Conservation (phyloP, 2,797 vertebrate species). For the Sebastes iracundus region DNA sequence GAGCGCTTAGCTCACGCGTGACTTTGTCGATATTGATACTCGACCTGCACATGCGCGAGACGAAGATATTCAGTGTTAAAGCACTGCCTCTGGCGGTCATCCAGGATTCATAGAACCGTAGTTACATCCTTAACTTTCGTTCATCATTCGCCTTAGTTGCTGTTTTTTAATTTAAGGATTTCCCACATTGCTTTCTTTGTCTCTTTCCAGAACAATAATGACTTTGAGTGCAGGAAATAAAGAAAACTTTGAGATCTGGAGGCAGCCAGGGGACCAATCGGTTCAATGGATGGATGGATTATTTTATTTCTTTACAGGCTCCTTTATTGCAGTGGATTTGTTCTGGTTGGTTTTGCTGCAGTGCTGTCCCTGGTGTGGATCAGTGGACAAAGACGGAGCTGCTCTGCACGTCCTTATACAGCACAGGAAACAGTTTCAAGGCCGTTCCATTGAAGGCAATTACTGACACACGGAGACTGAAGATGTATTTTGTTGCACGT, state of each 20-base stretch:
- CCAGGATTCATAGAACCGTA: no score
- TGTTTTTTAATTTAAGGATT: not conserved
- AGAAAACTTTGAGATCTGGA: slow-evolving; percentile 20
- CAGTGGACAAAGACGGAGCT: slow-evolving; percentile 25
- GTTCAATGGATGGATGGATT: slow-evolving; percentile 19
- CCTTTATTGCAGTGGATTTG: slow-evolving; percentile 27
- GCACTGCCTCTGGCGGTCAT: no score
- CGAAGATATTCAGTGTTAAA: no score
- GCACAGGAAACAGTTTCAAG: slow-evolving; percentile 38
- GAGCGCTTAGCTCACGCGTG: no score
- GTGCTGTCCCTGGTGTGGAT: slow-evolving; percentile 39
- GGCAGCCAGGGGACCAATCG: slow-evolving; percentile 19
- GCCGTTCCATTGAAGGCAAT: slow-evolving; percentile 27
- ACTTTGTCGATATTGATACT: no score
- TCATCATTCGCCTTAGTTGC: not conserved
- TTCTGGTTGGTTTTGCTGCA: slow-evolving; percentile 36
- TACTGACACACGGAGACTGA: slow-evolving; percentile 8
- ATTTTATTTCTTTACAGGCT: slow-evolving; percentile 30
- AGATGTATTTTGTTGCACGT: slow-evolving; percentile 13
- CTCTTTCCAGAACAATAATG: slow-evolving; percentile 18
- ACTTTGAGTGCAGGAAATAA: slow-evolving; percentile 24
- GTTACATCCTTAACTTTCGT: not conserved
- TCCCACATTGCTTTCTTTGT: slow-evolving; percentile 8
- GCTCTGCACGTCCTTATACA: slow-evolving; percentile 1
- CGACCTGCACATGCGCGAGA: no score